A percentile compares a stretch with the other conserved stretches of the same genome.
Conservation (phyloP, 2,113 vertebrate genomes). For the Suncus etruscus region DNA sequence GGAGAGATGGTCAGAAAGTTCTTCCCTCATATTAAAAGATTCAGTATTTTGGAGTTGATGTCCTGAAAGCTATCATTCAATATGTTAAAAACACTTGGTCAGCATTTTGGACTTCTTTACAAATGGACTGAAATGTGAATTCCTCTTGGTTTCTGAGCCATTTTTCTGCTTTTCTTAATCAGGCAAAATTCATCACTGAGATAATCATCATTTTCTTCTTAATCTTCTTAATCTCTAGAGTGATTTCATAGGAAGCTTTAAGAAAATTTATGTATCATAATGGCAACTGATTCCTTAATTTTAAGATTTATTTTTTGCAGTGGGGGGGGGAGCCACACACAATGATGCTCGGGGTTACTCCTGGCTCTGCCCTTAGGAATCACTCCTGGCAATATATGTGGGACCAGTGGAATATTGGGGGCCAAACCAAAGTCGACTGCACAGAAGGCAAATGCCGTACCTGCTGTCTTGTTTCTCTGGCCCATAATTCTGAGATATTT, state of each 20-base stretch:
- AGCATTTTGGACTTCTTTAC: conserved; percentile 60
- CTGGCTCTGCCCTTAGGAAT: too few species aligned
- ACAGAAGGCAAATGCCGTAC: too few species aligned
- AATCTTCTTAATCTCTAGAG: conserved; percentile 53
- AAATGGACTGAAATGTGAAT: conserved; percentile 52
- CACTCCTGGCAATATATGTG: too few species aligned
- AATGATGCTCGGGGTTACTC: too few species aligned
- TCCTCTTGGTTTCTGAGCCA: conserved; percentile 49
- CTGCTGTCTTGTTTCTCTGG: too few species aligned
- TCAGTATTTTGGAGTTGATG: neutral
- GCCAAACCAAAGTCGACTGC: too few species aligned
- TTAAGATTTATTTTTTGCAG: neutral
- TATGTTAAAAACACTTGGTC: conserved; percentile 49
- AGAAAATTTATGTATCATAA: conserved; percentile 1
- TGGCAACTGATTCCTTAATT: neutral
- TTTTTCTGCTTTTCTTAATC: conserved; percentile 63
- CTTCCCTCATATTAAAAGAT: neutral
- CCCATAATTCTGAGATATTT: conserved; percentile 31
- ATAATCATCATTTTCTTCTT: conserved; percentile 66
- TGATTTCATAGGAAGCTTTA: conserved; percentile 25
- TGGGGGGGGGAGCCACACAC: too few species aligned
- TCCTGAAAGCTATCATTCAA: neutral
- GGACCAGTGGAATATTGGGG: too few species aligned
- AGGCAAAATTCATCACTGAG: conserved; percentile 45
- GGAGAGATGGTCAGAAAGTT: neutral